Conservation (phyloP, 2,888 invertebrate species). For the Hypercompe scribonia region DNA sequence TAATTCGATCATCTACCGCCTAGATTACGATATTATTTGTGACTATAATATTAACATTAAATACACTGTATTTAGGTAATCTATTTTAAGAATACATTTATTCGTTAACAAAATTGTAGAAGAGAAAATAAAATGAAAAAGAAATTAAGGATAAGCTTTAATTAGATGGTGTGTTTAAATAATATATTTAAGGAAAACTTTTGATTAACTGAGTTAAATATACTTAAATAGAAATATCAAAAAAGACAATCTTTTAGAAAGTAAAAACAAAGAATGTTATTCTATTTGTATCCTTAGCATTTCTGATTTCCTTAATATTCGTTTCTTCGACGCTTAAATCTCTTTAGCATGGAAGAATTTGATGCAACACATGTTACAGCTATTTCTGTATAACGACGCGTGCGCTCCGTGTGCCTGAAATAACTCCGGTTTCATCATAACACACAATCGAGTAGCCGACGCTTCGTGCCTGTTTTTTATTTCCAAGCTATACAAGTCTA, state of each 20-base stretch:
- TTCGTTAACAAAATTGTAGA: background rate
- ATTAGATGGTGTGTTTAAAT: too few relatives aligned
- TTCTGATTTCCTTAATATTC: background rate
- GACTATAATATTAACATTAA: background rate
- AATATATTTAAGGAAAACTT: background rate
- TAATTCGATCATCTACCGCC: background rate
- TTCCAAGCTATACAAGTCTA: slow-evolving; percentile 41
- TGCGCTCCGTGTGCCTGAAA: slow-evolving; percentile 60
- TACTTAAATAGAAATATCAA: background rate
- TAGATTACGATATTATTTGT: background rate
- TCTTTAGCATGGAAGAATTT: background rate
- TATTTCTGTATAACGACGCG: slow-evolving; percentile 56
- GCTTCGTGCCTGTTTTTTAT: slow-evolving; percentile 50
- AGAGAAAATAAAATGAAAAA: background rate
- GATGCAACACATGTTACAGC: slow-evolving; percentile 39
- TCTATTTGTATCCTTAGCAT: background rate
- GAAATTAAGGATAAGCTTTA: background rate
- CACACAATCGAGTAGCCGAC: slow-evolving; percentile 47
- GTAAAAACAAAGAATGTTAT: too few relatives aligned
- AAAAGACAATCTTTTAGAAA: too few relatives aligned
- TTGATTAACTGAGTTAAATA: background rate
- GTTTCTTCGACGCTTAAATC: background rate
- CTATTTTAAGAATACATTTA: background rate
- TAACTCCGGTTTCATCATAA: slow-evolving; percentile 64
- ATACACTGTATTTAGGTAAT: background rate